phyloP scores from a whole-genome alignment of 2,113 vertebrate species.

The Zosterops pallidus region DNA sequence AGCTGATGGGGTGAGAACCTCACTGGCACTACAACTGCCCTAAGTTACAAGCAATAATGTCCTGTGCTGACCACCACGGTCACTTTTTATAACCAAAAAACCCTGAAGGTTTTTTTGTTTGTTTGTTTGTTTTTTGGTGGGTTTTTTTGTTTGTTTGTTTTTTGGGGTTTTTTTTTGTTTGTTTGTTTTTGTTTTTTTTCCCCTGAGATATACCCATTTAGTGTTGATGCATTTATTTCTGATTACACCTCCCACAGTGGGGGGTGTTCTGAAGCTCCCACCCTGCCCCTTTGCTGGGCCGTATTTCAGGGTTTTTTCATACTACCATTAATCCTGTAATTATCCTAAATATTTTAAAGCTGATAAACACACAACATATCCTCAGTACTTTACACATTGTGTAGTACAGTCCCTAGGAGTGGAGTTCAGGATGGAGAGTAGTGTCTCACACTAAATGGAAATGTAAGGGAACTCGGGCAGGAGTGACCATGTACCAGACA shows the following conservation, averaged over 20 bases:
- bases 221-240: background rate
- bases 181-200: rapidly evolving
- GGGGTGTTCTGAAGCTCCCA: too few relatives aligned
- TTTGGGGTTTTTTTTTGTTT: too few relatives aligned
- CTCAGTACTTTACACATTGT: background rate
- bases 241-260: background rate
- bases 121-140: too few relatives aligned
- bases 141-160: too few relatives aligned
- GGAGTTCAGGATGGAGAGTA: background rate
- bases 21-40: background rate
- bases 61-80: background rate
- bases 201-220: rapidly evolving
- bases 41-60: background rate
- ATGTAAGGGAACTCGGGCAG: rapidly evolving
- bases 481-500: background rate
- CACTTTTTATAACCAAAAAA: background rate
- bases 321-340: background rate
- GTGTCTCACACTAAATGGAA: background rate
- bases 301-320: background rate
- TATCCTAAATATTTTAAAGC: background rate
- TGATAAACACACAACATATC: rapidly evolving
- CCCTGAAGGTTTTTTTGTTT: background rate
- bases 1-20: background rate
- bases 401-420: background rate
- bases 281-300: background rate